Percentiles rank a stretch among this genome's conserved stretches.
phyloP scores from a whole-genome alignment of 2,113 vertebrate species.

The Cebus imitator region DNA sequence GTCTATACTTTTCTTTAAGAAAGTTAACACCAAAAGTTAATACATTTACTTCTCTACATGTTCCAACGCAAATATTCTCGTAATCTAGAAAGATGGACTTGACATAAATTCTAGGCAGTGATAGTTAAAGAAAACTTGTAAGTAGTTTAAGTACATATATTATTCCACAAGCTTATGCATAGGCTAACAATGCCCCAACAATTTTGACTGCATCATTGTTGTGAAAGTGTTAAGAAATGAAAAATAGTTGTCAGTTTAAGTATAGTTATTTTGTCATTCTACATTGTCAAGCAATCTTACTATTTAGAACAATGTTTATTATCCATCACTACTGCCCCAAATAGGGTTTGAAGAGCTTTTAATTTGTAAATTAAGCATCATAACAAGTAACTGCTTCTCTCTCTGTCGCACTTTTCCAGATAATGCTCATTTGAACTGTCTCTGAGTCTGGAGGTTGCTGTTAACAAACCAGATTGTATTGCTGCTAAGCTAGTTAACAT shows the following conservation, averaged over 20 bases:
- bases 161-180: not conserved
- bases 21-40: not conserved
- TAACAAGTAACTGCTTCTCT: conserved; percentile 60
- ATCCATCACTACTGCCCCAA: not conserved
- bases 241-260: not conserved
- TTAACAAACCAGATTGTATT: conserved; percentile 58
- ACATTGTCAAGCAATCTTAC: conserved; percentile 39
- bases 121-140: not conserved
- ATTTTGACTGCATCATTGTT: not conserved
- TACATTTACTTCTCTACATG: not conserved
- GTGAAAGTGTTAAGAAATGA: conserved; percentile 18
- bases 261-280: not conserved
- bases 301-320: conserved; percentile 34
- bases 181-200: not conserved
- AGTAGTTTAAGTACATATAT: not conserved
- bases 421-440: conserved; percentile 66
- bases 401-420: conserved; percentile 36
- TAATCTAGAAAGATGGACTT: not conserved
- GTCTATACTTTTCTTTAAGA: not conserved
- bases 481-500: conserved; percentile 60
- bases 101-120: not conserved
- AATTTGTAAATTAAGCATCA: conserved; percentile 69
- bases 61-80: not conserved
- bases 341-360: conserved; percentile 53
- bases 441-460: conserved; percentile 67